Evolutionary conservation across 2,888 invertebrate species (phyloP).

Genomic region (Melanargia galathea): DNA sequence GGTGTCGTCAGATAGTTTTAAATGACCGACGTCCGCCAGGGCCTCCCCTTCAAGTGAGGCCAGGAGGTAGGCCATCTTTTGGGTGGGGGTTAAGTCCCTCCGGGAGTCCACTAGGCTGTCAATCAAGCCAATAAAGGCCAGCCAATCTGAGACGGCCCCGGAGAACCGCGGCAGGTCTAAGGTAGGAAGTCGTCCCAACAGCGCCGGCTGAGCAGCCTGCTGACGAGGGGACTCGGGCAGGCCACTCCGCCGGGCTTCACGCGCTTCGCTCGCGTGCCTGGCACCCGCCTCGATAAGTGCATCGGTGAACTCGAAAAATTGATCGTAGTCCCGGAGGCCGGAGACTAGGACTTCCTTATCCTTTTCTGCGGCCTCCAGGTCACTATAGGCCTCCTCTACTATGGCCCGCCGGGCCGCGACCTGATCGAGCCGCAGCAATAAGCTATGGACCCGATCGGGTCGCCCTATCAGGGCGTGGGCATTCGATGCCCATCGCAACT

Average conservation of each 20-base stretch:
- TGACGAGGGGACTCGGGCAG: not conserved
- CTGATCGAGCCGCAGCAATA: not conserved
- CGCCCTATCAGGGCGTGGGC: not conserved
- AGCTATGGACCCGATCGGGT: not conserved
- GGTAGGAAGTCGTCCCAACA: not conserved
- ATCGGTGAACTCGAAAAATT: not conserved
- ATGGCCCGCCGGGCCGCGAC: not conserved
- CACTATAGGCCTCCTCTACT: not conserved
- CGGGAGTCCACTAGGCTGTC: not conserved
- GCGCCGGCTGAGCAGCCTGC: not conserved
- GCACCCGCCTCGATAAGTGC: not conserved
- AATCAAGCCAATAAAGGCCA: not conserved
- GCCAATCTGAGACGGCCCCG: not conserved
- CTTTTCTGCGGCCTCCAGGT: not conserved
- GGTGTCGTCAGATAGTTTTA: not conserved
- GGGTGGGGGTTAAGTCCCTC: not conserved
- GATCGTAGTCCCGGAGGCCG: not conserved
- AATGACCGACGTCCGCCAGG: not conserved
- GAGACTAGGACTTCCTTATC: not conserved
- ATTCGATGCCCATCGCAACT: not conserved
- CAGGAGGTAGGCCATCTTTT: slow-evolving; percentile 3
- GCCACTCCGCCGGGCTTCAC: not conserved
- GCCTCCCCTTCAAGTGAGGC: slow-evolving; percentile 3
- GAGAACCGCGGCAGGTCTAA: not conserved
- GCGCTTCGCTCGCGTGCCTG: not conserved